Base-by-base conservation (phyloP, 2,797 vertebrate genomes). In the Sternarchorhynchus goeldii region DNA sequence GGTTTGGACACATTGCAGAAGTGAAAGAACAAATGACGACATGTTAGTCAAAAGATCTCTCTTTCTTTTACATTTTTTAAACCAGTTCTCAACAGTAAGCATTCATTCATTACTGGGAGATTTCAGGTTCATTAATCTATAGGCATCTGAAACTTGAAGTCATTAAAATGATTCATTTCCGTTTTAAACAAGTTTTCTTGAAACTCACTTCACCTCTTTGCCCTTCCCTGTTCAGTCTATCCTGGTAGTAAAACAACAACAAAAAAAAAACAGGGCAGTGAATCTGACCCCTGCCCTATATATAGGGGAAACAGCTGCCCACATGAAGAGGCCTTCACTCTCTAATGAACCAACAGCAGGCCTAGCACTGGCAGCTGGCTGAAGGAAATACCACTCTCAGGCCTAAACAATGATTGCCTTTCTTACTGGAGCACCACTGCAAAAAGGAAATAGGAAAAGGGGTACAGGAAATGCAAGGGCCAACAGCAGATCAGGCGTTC, bases 321-420 rank as follows among this genome's bases (percentile, higher is more conserved):
- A 79, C 78, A 75, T 86, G 77, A 84, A 82, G 70, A 76, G 34
- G 34, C 57, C 59, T 66, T 58, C 45, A 60, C 41, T 81, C 59
- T 69, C 59, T 53, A 58, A 78, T 75, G 58, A 82, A 82, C 74
- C 64, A 75, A 82, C 58, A 68, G 69, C 73, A 67, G 58, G 31
- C 34, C 45, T 58, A 36, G 73, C 70, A 56, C 79, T 56, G 58
- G 18, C 10, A 53, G 41, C n/a, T 17, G 73, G 73, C 70, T 83
- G 68, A 81, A 82, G 81, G 77, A 86, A 86, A 83, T 86, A 73
- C 81, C 82, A 77, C 39, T 18, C 34, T 75, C 29, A 0, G 66
- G 56, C 58, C 76, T 70, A 73, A 80, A 83, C 82, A 85, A 83
- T 83, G 80, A 79, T 73, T 36, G 67, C 73, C 82, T 81, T 83